These are phyloP conservation scores for Ginglymostoma cirratum DNA, from an alignment of 2,113 vertebrate genomes.

Conservation along the genomic window DNA sequence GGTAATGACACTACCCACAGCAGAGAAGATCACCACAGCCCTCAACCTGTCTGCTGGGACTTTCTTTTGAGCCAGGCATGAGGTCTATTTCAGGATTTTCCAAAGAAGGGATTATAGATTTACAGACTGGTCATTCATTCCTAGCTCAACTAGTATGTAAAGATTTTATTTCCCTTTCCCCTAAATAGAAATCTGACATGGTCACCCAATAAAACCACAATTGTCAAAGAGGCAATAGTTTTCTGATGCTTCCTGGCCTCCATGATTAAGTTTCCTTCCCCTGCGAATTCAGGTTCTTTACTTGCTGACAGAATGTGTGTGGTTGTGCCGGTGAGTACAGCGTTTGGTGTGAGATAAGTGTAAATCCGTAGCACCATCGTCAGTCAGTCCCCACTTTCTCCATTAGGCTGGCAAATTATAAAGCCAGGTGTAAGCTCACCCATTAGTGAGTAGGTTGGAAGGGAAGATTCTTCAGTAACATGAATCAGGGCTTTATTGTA, in stretches of 20 bases:
- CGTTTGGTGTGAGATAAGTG: not conserved
- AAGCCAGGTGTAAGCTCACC: not conserved
- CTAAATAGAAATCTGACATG: not conserved
- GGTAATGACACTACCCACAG: not conserved
- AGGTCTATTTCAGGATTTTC: not conserved
- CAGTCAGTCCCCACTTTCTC: not conserved
- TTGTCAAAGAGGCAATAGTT: not conserved
- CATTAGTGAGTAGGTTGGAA: not conserved
- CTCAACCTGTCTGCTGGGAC: not conserved
- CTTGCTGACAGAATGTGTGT: not conserved
- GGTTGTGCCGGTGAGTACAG: not conserved
- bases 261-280: not conserved
- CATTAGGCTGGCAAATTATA: not conserved
- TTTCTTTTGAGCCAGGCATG: not conserved
- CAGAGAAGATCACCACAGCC: not conserved
- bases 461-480: not conserved
- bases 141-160: not conserved
- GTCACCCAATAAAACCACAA: not conserved
- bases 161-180: not conserved
- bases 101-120: not conserved
- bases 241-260: no score
- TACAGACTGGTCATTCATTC: not conserved
- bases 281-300: not conserved
- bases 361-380: not conserved
- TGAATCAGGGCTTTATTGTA: not conserved